Evolutionary conservation across 2,797 vertebrate genomes (phyloP).

Genomic region (Poeciliopsis infans): DNA sequence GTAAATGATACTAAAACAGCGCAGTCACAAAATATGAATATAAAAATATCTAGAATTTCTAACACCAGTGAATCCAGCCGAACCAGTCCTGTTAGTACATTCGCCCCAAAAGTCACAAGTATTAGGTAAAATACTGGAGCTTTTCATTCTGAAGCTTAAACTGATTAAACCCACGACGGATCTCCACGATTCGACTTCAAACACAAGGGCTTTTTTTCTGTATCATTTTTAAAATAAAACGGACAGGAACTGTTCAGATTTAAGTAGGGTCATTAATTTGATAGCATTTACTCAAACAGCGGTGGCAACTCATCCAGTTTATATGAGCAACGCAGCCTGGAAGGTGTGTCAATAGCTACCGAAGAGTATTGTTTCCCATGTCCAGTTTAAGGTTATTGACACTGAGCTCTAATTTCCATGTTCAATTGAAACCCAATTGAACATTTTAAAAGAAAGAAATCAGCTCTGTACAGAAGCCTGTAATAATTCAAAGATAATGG

Average conservation of each 20-base stretch:
- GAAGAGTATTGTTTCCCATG: neutral
- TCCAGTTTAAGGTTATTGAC: neutral
- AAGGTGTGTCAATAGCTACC: neutral
- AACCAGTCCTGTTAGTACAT: neutral
- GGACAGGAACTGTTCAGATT: neutral
- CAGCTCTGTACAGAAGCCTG: neutral
- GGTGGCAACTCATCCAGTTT: neutral
- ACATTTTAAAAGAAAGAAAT: neutral
- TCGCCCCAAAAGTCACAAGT: neutral
- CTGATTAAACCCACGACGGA: no score
- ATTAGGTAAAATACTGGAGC: neutral
- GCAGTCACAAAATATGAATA: no score
- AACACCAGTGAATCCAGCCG: constrained; percentile 2
- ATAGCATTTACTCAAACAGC: neutral
- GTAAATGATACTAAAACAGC: no score
- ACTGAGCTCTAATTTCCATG: neutral
- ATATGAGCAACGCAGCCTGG: neutral
- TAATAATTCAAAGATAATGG: neutral
- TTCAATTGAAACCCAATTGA: neutral
- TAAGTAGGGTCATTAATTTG: neutral
- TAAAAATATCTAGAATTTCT: neutral
- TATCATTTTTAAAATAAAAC: neutral
- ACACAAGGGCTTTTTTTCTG: neutral
- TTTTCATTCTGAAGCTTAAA: neutral
- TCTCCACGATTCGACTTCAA: neutral